A percentile compares a stretch with the other conserved stretches of the same genome.
Conservation (phyloP, 2,888 invertebrate genomes). For the Cheilosia vulpina region DNA sequence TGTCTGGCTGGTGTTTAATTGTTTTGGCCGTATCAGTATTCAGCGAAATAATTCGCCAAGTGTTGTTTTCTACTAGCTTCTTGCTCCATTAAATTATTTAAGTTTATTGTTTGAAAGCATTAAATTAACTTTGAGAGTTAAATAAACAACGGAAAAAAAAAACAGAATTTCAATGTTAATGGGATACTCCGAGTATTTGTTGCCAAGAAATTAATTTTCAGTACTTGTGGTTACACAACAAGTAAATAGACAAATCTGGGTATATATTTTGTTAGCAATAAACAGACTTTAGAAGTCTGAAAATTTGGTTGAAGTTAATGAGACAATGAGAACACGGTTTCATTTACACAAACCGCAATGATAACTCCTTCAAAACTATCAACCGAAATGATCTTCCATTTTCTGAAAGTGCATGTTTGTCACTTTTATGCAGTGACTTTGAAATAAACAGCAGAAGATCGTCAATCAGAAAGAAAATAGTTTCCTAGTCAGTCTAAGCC, state of each 20-base stretch:
- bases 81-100: constrained; percentile 3
- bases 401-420: too few relatives aligned
- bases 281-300: too few relatives aligned
- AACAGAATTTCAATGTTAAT: background rate
- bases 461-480: too few relatives aligned
- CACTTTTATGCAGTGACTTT: too few relatives aligned
- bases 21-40: background rate
- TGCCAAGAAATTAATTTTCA: constrained; percentile 13
- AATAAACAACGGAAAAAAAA: background rate
- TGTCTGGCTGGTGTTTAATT: background rate
- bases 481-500: too few relatives aligned
- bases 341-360: too few relatives aligned
- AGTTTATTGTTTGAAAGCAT: constrained; percentile 11
- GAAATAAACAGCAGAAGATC: too few relatives aligned
- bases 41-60: background rate
- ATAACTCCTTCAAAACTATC: too few relatives aligned
- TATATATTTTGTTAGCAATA: background rate
- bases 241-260: background rate
- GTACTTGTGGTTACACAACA: background rate
- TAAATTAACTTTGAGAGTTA: constrained; percentile 10
- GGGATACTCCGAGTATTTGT: background rate
- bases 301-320: too few relatives aligned
- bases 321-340: too few relatives aligned
- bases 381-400: too few relatives aligned
- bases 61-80: background rate